A percentile compares a stretch with the other conserved stretches of the same genome.
Evolutionary conservation across 1,140 invertebrate species (phyloP).

Genomic region (Sitobion miscanthi): DNA sequence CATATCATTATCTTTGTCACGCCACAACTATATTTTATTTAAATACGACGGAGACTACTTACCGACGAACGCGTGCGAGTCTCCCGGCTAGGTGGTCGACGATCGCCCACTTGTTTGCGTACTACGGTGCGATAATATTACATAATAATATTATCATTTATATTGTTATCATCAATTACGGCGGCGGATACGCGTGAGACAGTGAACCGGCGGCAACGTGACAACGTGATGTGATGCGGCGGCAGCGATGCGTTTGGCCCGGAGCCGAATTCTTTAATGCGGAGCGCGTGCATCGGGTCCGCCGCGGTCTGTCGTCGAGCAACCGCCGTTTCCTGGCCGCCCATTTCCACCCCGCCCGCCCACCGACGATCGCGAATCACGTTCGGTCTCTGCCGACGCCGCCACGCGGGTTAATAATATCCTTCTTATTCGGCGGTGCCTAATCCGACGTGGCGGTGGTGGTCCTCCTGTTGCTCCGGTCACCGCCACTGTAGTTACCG

Average conservation of each 20-base stretch:
- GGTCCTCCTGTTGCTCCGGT: constrained; percentile 13
- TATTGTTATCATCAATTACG: background rate
- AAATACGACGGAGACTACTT: background rate
- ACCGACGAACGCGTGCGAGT: background rate
- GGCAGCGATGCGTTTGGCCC: constrained; percentile 37
- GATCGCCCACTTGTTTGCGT: background rate
- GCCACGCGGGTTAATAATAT: background rate
- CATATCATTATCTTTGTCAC: background rate
- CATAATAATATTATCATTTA: background rate
- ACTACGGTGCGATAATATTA: background rate
- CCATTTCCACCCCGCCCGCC: constrained; percentile 13
- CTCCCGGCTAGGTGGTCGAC: background rate
- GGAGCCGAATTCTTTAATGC: constrained; percentile 46
- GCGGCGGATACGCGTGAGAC: background rate
- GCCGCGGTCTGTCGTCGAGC: background rate
- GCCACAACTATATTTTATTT: background rate
- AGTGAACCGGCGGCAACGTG: background rate
- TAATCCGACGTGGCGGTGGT: background rate
- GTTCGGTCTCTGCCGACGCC: background rate
- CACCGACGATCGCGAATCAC: constrained; percentile 19
- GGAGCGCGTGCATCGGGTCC: background rate
- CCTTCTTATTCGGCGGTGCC: background rate
- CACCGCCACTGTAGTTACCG: background rate
- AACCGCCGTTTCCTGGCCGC: constrained; percentile 29
- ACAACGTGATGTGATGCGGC: constrained; percentile 25